Evolutionary conservation across 1,140 invertebrate species (phyloP).

Genomic region (Cryptotermes secundus): DNA sequence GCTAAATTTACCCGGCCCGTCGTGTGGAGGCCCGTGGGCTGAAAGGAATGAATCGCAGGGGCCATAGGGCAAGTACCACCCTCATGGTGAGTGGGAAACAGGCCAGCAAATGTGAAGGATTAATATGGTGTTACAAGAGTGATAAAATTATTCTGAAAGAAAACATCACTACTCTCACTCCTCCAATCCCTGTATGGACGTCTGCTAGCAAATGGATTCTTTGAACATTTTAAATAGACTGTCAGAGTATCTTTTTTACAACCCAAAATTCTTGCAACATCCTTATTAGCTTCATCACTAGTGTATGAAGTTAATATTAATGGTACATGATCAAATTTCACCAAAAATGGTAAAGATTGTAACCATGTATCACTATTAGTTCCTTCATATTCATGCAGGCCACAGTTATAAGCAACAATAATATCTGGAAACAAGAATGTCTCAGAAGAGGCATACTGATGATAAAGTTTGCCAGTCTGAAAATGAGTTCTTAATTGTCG

Average conservation of each 20-base stretch:
- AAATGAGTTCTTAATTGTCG: neutral
- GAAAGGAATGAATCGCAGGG: too few relatives aligned
- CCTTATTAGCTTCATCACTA: neutral
- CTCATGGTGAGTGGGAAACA: too few relatives aligned
- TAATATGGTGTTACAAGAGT: neutral
- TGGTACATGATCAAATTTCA: neutral
- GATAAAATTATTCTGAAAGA: constrained; percentile 15
- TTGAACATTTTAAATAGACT: neutral
- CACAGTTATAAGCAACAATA: constrained; percentile 32
- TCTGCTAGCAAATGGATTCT: constrained; percentile 19
- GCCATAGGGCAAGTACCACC: too few relatives aligned
- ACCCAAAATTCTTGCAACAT: constrained; percentile 1
- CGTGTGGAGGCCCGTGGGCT: too few relatives aligned
- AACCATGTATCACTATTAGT: constrained; percentile 13
- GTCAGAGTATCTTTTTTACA: neutral
- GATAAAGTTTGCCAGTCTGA: neutral
- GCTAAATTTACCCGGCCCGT: too few relatives aligned
- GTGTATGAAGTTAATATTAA: constrained; percentile 23
- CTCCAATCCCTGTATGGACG: neutral
- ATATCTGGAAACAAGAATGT: constrained; percentile 30
- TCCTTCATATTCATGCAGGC: constrained; percentile 32
- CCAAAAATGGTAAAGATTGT: neutral
- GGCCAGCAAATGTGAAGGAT: too few relatives aligned
- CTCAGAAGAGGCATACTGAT: constrained; percentile 24
- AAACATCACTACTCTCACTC: neutral